Conservation (phyloP, 2,113 vertebrate genomes). For the Cyprinus carpio region DNA sequence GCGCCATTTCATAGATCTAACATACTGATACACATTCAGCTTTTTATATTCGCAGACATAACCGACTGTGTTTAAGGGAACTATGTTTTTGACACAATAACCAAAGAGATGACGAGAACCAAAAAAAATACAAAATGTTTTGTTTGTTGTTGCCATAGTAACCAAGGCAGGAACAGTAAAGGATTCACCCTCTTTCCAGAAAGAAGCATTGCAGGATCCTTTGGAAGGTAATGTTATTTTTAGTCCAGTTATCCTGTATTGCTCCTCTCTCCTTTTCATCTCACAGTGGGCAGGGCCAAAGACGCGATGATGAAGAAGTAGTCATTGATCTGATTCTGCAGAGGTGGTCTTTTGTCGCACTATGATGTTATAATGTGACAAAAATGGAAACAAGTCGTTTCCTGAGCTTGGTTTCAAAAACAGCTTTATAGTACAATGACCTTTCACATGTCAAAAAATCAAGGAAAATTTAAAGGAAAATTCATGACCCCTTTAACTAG, state of each 20-base stretch:
- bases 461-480: background rate
- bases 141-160: background rate
- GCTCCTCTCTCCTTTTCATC: background rate
- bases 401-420: background rate
- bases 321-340: background rate
- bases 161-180: background rate
- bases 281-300: background rate
- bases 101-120: background rate
- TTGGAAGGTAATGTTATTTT: background rate
- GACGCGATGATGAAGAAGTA: background rate
- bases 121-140: background rate
- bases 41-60: background rate
- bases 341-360: no score
- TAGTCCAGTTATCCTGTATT: background rate
- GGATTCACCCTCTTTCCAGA: background rate
- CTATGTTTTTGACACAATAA: background rate
- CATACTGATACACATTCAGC: background rate
- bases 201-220: background rate
- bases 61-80: background rate
- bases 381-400: no score
- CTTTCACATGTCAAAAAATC: no score
- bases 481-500: background rate
- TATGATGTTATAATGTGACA: no score
- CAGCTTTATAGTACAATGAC: background rate
- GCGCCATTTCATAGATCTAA: background rate